Conservation (phyloP, 2,888 invertebrate species). For the Catonia carolina region DNA sequence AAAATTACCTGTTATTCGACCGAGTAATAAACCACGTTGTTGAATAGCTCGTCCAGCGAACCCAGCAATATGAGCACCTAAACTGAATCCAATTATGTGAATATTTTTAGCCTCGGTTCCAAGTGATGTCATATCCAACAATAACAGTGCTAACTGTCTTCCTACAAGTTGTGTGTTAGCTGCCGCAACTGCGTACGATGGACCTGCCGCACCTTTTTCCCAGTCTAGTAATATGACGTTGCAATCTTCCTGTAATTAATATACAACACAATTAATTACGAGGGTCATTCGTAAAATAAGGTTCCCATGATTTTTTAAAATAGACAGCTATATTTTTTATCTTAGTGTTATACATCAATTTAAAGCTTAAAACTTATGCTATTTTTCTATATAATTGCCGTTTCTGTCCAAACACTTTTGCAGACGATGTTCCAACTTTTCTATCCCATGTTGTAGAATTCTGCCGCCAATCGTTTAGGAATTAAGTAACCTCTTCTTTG, state of each 20-base stretch:
- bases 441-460: too few species aligned
- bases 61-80: constrained; percentile 56
- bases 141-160: constrained; percentile 49
- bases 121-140: constrained; percentile 45
- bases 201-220: constrained; percentile 51
- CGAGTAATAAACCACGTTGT: constrained; percentile 43
- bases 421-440: too few species aligned
- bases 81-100: constrained; percentile 53
- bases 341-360: too few species aligned
- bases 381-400: too few species aligned
- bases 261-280: too few species aligned
- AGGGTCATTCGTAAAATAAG: too few species aligned
- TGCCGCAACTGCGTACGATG: constrained; percentile 50
- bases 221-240: constrained; percentile 53
- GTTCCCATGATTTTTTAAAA: too few species aligned
- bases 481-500: too few species aligned
- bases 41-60: constrained; percentile 51
- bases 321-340: too few species aligned
- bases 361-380: too few species aligned
- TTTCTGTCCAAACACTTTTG: too few species aligned
- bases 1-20: constrained; percentile 56
- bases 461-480: too few species aligned
- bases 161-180: constrained; percentile 56
- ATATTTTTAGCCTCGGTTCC: constrained; percentile 45
- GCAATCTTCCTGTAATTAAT: constrained; percentile 45